Percentiles rank a stretch among this genome's conserved stretches.
Evolutionary conservation across 2,113 vertebrate species (phyloP).

Genomic region (Larimichthys polyactis): DNA sequence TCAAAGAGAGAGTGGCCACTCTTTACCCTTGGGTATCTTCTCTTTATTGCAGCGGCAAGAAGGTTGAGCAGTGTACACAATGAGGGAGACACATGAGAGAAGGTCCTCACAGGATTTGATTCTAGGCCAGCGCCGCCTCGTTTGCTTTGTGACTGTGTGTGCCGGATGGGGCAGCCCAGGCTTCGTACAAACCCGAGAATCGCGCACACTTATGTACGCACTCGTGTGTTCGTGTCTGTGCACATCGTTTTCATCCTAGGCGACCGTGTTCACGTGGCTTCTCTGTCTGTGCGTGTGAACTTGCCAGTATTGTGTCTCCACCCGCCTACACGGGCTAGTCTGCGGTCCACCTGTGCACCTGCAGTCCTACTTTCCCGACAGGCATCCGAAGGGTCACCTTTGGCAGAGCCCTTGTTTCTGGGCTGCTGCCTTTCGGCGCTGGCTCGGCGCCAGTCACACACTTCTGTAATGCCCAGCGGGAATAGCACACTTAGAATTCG

Average conservation of each 20-base stretch:
- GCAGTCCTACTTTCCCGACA: slow-evolving; percentile 64
- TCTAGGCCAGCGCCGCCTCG: slow-evolving; percentile 41
- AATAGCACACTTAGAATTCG: slow-evolving; percentile 64
- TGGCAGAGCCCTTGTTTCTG: slow-evolving; percentile 57
- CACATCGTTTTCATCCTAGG: slow-evolving; percentile 7
- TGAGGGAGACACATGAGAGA: slow-evolving; percentile 28
- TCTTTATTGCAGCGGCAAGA: slow-evolving; percentile 51
- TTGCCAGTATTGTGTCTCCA: slow-evolving; percentile 21
- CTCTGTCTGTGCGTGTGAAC: neutral
- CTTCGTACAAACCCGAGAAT: slow-evolving; percentile 13
- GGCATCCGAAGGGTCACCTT: slow-evolving; percentile 73
- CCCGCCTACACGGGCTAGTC: neutral
- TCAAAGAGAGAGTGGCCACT: slow-evolving; percentile 31
- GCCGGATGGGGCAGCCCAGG: slow-evolving; percentile 20
- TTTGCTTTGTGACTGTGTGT: slow-evolving; percentile 18
- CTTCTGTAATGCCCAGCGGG: slow-evolving; percentile 52
- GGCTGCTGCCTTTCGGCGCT: slow-evolving; percentile 51
- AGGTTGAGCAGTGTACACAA: slow-evolving; percentile 35
- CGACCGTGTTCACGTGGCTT: neutral
- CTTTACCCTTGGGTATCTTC: slow-evolving; percentile 20
- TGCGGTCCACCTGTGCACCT: slow-evolving; percentile 65
- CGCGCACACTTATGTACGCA: slow-evolving; percentile 31
- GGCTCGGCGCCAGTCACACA: slow-evolving; percentile 62
- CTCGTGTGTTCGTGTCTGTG: slow-evolving; percentile 24
- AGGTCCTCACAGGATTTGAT: slow-evolving; percentile 49